These are phyloP conservation scores for Formicarius rufipectus DNA, from an alignment of 2,113 vertebrate genomes.

Conservation along the genomic window DNA sequence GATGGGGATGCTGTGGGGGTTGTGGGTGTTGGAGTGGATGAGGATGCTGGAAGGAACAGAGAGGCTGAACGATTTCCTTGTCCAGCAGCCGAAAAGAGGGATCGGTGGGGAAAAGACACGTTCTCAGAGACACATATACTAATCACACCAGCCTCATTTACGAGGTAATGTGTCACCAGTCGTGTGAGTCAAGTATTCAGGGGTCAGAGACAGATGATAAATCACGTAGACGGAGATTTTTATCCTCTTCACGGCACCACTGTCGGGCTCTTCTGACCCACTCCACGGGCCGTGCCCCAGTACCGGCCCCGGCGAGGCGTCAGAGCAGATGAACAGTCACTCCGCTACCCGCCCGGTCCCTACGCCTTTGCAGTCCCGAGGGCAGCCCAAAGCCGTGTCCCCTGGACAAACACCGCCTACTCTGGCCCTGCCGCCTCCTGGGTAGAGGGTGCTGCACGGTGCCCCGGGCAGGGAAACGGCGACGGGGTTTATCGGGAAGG, in stretches of 20 bases:
- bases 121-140: not conserved
- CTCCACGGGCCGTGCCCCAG: not conserved
- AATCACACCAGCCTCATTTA: not conserved
- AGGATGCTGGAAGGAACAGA: not conserved
- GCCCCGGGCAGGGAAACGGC: not conserved
- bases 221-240: not conserved
- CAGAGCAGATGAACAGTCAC: not conserved
- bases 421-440: not conserved
- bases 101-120: not conserved
- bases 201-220: slow-evolving; percentile 3
- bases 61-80: not conserved
- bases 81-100: not conserved
- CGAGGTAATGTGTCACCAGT: not conserved
- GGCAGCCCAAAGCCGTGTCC: not conserved
- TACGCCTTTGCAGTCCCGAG: not conserved
- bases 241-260: not conserved
- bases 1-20: not conserved
- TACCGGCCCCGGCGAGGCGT: not conserved
- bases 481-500: not conserved
- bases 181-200: slow-evolving; percentile 3
- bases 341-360: not conserved
- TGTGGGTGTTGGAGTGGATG: not conserved
- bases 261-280: not conserved
- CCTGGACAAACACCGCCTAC: not conserved
- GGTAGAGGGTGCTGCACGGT: not conserved